phyloP scores from a whole-genome alignment of 2,888 invertebrate genomes.

The Arge pagana region DNA sequence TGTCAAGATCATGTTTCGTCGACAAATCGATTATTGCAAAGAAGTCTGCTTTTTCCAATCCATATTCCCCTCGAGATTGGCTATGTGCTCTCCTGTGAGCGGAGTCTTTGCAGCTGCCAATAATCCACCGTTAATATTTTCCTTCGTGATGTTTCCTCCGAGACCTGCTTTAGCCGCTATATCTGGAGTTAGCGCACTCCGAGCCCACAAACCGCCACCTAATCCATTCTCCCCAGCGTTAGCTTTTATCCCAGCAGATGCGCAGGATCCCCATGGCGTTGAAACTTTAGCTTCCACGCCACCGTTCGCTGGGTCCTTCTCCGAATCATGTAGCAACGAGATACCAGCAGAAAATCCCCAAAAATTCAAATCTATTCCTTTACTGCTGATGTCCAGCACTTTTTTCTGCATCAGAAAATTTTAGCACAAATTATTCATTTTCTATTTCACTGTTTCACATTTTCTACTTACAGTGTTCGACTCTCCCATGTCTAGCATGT shows the following conservation, averaged over 20 bases:
- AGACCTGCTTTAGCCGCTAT: conserved; percentile 16
- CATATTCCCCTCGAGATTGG: background rate
- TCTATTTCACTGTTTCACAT: no score
- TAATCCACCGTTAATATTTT: background rate
- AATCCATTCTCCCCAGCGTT: conserved; percentile 2
- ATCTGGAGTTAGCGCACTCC: conserved; percentile 8
- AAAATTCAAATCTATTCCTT: conserved; percentile 8
- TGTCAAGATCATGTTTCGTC: no score
- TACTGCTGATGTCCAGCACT: conserved; percentile 3
- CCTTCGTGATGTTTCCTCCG: background rate
- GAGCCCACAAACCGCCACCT: conserved; percentile 15
- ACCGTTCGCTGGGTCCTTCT: background rate
- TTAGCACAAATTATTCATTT: no score
- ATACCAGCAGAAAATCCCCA: conserved; percentile 12
- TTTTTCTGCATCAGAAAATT: no score
- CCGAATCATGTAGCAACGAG: background rate
- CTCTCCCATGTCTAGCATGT: no score
- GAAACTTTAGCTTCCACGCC: conserved; percentile 7
- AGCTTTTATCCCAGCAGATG: conserved; percentile 8
- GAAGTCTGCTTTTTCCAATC: no score
- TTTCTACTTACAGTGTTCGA: no score
- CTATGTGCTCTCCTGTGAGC: conserved; percentile 5
- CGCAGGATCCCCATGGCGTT: conserved; percentile 8
- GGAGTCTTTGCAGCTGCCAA: conserved; percentile 11
- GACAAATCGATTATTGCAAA: no score